Percentiles rank a stretch among this genome's conserved stretches.
phyloP scores from a whole-genome alignment of 2,113 vertebrate genomes.

The Leptodactylus fuscus region DNA sequence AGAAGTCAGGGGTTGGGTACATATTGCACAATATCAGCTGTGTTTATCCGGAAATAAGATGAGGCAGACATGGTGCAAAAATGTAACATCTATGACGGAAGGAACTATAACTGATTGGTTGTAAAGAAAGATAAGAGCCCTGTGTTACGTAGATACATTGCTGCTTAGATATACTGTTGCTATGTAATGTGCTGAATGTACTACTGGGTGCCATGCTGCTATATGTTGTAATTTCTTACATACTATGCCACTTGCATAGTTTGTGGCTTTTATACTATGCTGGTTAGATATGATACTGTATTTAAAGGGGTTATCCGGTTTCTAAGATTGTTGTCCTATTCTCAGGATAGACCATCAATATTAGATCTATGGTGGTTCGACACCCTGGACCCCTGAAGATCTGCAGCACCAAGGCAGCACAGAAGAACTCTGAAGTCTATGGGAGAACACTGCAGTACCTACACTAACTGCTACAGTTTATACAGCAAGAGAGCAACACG shows the following conservation, averaged over 20 bases:
- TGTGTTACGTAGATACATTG: too few relatives aligned
- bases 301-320: too few relatives aligned
- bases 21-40: conserved; percentile 1
- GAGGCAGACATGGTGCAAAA: background rate
- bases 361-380: too few relatives aligned
- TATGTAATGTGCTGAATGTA: background rate
- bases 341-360: too few relatives aligned
- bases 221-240: background rate
- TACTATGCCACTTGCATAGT: background rate
- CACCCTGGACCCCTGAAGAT: too few relatives aligned
- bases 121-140: background rate
- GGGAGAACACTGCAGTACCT: too few relatives aligned
- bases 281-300: background rate
- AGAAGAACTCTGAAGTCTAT: too few relatives aligned
- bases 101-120: background rate
- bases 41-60: background rate
- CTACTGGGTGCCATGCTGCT: background rate
- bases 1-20: background rate
- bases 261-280: background rate
- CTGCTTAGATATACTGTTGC: background rate
- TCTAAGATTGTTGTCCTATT: too few relatives aligned
- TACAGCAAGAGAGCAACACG: too few relatives aligned
- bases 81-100: background rate
- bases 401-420: too few relatives aligned
- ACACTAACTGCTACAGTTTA: too few relatives aligned